Evolutionary conservation across 2,797 vertebrate genomes (phyloP).

Genomic region (Argyrosomus regius): DNA sequence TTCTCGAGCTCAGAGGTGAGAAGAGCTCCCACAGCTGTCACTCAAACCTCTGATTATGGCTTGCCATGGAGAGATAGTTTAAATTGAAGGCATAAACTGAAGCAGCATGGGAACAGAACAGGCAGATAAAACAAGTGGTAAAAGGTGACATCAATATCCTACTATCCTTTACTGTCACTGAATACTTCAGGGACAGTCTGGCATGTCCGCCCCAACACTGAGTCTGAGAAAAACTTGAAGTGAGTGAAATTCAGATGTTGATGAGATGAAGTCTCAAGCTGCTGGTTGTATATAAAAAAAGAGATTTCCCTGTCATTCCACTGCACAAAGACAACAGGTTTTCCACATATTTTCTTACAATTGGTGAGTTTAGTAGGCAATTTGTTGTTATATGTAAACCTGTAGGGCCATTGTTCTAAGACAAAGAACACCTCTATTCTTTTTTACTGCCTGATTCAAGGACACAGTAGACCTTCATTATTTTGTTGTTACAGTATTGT

Average conservation of each 20-base stretch:
- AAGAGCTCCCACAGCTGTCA: not conserved
- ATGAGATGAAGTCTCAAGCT: not conserved
- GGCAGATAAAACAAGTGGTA: not conserved
- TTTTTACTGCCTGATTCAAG: too few relatives aligned
- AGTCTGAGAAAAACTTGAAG: not conserved
- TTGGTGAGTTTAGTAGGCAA: too few relatives aligned
- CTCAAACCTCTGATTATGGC: not conserved
- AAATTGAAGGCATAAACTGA: constrained; percentile 12
- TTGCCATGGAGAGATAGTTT: not conserved
- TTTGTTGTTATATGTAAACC: too few relatives aligned
- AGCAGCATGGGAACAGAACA: constrained; percentile 13
- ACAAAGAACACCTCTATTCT: too few relatives aligned
- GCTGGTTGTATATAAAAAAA: too few relatives aligned
- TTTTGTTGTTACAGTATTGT: too few relatives aligned
- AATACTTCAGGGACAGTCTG: not conserved
- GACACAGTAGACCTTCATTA: too few relatives aligned
- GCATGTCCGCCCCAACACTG: not conserved
- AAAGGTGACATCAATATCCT: constrained; percentile 3
- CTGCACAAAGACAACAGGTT: too few relatives aligned
- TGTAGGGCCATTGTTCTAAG: too few relatives aligned
- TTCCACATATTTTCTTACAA: too few relatives aligned
- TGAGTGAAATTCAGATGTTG: not conserved
- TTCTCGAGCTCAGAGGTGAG: not conserved
- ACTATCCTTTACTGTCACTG: not conserved
- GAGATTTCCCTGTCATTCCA: too few relatives aligned